Evolutionary conservation across 2,888 invertebrate genomes (phyloP), one percentile per base, ranked within the genome.

Genomic region (Cetonia aurata): DNA sequence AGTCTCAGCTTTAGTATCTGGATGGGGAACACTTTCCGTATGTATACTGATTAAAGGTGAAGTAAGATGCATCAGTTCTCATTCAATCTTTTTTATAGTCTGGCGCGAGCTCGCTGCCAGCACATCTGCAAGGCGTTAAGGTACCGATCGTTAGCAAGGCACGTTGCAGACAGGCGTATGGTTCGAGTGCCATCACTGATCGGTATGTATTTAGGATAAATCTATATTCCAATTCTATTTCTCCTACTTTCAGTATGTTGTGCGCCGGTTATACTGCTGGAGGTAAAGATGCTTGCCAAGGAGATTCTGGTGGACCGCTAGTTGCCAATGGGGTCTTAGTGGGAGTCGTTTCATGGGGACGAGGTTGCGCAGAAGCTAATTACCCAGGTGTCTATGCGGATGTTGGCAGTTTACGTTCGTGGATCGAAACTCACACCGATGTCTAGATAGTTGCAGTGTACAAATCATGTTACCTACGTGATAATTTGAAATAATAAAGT

Each of bases 271-370:
- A 86, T 17, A 85, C 86, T 74, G 81, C 77, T 0, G 83, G 87
- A 0, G 85, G 86, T 1, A 86, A 86, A 59, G 88, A 88, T 77
- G 86, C 88, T 67, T 88, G 88, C 67, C 87, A 88, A 83, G 88
- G 65, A 44, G 70, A 70, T 15, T 65, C 65, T 57, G 70, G 70
- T n/a, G 57, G 66, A 56, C 70, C 70, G 37, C 37, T 70, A n/a
- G 70, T 70, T 15, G 31, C 46, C 37, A 48, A 56, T 10, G 60
- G 60, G 6, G 48, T 41, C 8, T 53, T 66, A 3, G 56, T 70
- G 8, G 70, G 70, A 56, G 25, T 70, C 13, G 66, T 66, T 41
- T 70, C 70, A 12, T 70, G 66, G 66, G 70, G 70, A 42, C 15
- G 33, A 8, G 70, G 70, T 33, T 70, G 70, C 50, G 66, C 70